Conservation (phyloP, 35 echinoderm and acorn worm genomes). For the Ophioderma brevispina region DNA sequence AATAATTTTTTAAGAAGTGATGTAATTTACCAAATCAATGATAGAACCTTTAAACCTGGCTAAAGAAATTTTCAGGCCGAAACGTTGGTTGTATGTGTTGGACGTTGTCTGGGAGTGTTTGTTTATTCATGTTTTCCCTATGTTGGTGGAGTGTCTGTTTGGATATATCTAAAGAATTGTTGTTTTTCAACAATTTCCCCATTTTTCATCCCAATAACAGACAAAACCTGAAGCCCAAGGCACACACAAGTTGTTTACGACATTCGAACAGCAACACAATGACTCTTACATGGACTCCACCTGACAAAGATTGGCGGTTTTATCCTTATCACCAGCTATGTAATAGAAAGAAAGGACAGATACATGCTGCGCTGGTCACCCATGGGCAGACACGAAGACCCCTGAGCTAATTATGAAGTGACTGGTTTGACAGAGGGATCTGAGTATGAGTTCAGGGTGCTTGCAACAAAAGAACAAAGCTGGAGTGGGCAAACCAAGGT, state of each 20-base stretch:
- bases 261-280: slow-evolving; percentile 62
- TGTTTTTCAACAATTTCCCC: too few species aligned
- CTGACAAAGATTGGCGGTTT: slow-evolving; percentile 69
- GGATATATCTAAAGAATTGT: too few species aligned
- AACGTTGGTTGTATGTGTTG: too few species aligned
- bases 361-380: slow-evolving; percentile 73
- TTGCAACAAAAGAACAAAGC: slow-evolving; percentile 86
- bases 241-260: slow-evolving; percentile 58
- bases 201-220: too few species aligned
- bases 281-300: slow-evolving; percentile 73
- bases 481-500: slow-evolving; percentile 75
- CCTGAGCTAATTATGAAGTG: slow-evolving; percentile 42
- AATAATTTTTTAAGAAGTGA: too few species aligned
- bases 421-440: slow-evolving; percentile 60
- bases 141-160: too few species aligned
- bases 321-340: slow-evolving; percentile 58
- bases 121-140: too few species aligned
- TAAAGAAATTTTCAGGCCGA: too few species aligned
- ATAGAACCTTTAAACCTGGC: too few species aligned
- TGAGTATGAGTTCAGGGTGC: slow-evolving; percentile 84
- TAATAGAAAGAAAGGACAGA: slow-evolving; percentile 78
- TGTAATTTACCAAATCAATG: too few species aligned
- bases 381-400: slow-evolving; percentile 16
- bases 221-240: slow-evolving; percentile 73
- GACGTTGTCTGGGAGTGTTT: too few species aligned